Conservation (phyloP, 2,888 invertebrate genomes). For the Marronus borbonicus region DNA sequence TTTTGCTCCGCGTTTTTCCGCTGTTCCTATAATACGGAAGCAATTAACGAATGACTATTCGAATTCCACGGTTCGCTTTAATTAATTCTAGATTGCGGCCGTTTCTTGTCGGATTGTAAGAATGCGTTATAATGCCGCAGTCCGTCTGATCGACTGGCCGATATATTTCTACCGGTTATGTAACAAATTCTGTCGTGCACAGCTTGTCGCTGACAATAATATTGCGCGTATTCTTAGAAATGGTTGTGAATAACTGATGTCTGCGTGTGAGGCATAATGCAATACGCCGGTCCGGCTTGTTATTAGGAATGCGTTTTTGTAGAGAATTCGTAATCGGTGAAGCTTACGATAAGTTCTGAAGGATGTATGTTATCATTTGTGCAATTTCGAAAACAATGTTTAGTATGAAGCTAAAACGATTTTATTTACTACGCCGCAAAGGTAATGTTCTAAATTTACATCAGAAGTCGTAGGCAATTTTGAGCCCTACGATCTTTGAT, state of each 20-base stretch:
- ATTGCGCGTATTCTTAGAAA: slow-evolving; percentile 52
- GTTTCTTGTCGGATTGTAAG: slow-evolving; percentile 46
- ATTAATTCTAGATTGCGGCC: slow-evolving; percentile 52
- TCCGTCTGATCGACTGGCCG: slow-evolving; percentile 58
- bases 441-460: too few species aligned
- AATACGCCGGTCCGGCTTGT: background rate
- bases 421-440: too few species aligned
- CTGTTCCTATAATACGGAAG: slow-evolving; percentile 44
- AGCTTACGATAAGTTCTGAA: background rate
- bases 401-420: too few species aligned
- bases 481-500: too few species aligned
- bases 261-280: slow-evolving; percentile 8
- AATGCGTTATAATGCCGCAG: slow-evolving; percentile 50
- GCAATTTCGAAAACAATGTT: too few species aligned
- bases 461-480: too few species aligned
- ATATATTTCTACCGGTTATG: slow-evolving; percentile 58
- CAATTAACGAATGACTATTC: slow-evolving; percentile 53
- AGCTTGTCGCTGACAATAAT: slow-evolving; percentile 43
- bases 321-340: background rate
- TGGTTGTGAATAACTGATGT: slow-evolving; percentile 32
- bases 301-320: slow-evolving; percentile 1
- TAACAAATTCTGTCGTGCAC: slow-evolving; percentile 54
- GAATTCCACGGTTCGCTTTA: slow-evolving; percentile 53
- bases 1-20: slow-evolving; percentile 42
- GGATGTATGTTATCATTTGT: too few species aligned